Percentiles rank a stretch among this genome's conserved stretches.
Conservation (phyloP, 2,797 vertebrate genomes). For the Carcharodon carcharias region DNA sequence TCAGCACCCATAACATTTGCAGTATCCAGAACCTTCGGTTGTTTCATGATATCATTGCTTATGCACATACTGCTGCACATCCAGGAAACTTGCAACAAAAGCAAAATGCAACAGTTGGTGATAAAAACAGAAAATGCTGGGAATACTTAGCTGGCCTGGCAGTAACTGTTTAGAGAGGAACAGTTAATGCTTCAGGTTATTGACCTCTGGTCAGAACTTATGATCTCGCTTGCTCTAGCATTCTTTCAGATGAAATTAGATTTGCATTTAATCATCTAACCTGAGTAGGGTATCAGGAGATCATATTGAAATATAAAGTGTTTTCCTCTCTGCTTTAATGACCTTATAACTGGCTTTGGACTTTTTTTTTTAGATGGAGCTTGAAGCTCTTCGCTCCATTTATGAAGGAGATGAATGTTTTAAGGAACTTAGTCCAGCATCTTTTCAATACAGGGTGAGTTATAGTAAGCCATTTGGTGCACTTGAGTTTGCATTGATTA, state of each 20-base stretch:
- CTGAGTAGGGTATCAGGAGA: not conserved
- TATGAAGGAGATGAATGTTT: slow-evolving; percentile 92
- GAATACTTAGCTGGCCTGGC: not conserved
- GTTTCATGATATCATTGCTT: too few relatives aligned
- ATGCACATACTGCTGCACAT: not conserved
- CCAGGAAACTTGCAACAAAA: not conserved
- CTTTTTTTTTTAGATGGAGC: slow-evolving; percentile 74
- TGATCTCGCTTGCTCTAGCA: not conserved
- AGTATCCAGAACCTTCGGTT: too few relatives aligned
- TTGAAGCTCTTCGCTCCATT: slow-evolving; percentile 90
- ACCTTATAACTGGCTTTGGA: not conserved
- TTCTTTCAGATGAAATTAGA: not conserved
- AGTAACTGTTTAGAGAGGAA: not conserved
- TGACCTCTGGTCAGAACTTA: not conserved
- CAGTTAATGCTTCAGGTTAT: not conserved
- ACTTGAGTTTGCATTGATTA: slow-evolving; percentile 10
- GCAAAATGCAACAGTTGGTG: not conserved
- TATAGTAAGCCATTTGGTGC: not conserved
- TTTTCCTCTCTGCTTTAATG: not conserved
- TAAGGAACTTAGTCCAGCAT: slow-evolving; percentile 79
- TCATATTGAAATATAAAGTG: not conserved
- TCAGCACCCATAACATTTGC: too few relatives aligned
- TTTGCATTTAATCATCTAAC: not conserved
- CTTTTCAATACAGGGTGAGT: slow-evolving; percentile 89
- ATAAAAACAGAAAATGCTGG: not conserved